Evolutionary conservation across 53 echinoderm and acorn worm species (phyloP).

Genomic region (Paracentrotus lividus): DNA sequence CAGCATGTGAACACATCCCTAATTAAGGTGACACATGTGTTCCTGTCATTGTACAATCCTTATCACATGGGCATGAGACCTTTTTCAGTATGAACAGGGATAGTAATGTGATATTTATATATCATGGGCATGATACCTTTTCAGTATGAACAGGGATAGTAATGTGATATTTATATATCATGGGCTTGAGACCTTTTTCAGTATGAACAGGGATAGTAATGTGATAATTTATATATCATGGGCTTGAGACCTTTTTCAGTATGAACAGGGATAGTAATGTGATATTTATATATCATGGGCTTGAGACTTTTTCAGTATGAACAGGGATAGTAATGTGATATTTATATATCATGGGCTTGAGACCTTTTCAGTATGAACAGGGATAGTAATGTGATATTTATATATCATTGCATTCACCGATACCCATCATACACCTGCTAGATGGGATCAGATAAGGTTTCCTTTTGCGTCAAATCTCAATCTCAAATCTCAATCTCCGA

Average conservation of each 20-base stretch:
- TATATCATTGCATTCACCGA: constrained; percentile 8
- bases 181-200: no score
- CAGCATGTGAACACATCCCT: no score
- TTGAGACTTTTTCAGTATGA: neutral
- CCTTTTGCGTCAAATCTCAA: constrained; percentile 56
- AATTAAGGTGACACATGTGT: no score
- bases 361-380: constrained; percentile 13
- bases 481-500: constrained; percentile 58
- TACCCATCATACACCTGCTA: constrained; percentile 47
- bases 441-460: constrained; percentile 53
- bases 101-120: no score
- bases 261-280: constrained; percentile 24
- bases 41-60: no score
- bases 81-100: no score
- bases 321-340: constrained; percentile 38
- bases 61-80: no score
- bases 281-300: constrained; percentile 34
- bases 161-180: no score
- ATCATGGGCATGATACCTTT: no score
- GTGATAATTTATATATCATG: neutral
- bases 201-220: no score
- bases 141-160: no score
- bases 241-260: neutral
- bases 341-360: constrained; percentile 6
- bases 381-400: constrained; percentile 34